phyloP scores from a whole-genome alignment of 2,113 vertebrate genomes.

The Chloroceryle aenea region DNA sequence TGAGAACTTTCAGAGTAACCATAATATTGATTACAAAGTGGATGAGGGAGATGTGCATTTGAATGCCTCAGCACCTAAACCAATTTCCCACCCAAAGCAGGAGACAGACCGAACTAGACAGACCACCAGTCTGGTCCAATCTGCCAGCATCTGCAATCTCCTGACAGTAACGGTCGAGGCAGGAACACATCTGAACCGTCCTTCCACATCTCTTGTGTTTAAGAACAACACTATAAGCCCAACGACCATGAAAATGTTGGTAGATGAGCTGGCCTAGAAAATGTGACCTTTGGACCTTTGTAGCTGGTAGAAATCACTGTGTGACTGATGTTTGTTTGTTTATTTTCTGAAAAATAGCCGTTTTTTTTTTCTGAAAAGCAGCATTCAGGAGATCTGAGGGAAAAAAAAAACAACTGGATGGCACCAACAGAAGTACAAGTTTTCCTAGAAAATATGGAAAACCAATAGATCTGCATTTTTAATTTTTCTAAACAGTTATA shows the following conservation, averaged over 20 bases:
- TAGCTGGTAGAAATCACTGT: not conserved
- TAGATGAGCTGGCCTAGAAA: not conserved
- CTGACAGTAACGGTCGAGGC: not conserved
- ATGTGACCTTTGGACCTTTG: not conserved
- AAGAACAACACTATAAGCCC: not conserved
- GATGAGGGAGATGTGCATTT: not conserved
- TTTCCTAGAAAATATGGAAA: not conserved
- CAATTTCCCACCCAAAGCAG: not conserved
- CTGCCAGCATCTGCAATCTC: not conserved
- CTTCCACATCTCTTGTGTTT: not conserved
- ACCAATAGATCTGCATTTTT: not conserved
- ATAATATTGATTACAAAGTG: not conserved
- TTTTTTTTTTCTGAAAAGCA: no score
- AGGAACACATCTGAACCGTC: not conserved
- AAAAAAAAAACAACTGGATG: not conserved
- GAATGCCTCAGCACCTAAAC: not conserved
- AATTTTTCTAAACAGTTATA: not conserved
- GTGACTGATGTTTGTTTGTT: not conserved
- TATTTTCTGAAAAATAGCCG: not conserved
- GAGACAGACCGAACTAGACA: not conserved
- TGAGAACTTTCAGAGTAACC: not conserved
- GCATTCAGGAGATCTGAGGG: not conserved
- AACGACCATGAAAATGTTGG: not conserved
- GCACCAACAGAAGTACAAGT: not conserved
- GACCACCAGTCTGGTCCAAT: not conserved